phyloP scores from a whole-genome alignment of 1,140 invertebrate species.

The Camponotus floridanus region DNA sequence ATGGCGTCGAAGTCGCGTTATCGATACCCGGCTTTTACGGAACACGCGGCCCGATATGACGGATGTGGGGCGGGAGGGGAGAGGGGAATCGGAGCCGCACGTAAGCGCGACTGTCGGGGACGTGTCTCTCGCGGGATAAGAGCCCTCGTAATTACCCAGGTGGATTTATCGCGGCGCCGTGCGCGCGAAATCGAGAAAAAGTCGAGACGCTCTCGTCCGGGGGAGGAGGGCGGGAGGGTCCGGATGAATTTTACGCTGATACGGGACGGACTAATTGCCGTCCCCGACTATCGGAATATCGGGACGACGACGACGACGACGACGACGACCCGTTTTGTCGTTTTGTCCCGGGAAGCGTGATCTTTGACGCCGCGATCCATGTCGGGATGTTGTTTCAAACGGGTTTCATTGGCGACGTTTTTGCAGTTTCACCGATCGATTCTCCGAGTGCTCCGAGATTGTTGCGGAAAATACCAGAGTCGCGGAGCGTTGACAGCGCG shows the following conservation, averaged over 20 bases:
- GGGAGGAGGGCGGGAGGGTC: background rate
- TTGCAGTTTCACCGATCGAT: slow-evolving; percentile 17
- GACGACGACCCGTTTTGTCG: no score
- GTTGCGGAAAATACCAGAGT: slow-evolving; percentile 11
- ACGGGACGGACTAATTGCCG: slow-evolving; percentile 3
- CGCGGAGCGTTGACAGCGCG: background rate
- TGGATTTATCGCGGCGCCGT: slow-evolving; percentile 34
- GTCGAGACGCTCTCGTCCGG: background rate
- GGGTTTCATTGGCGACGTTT: slow-evolving; percentile 21
- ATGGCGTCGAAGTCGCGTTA: slow-evolving; percentile 58
- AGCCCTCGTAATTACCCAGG: slow-evolving; percentile 34
- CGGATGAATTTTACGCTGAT: background rate
- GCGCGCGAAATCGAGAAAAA: slow-evolving; percentile 25
- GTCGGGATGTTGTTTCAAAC: background rate
- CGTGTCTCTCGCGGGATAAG: slow-evolving; percentile 26
- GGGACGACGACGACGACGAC: background rate
- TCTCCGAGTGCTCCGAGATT: slow-evolving; percentile 1
- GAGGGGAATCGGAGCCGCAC: slow-evolving; percentile 25
- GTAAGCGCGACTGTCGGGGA: slow-evolving; percentile 7
- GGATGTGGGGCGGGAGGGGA: no score
- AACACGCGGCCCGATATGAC: background rate
- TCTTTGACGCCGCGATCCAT: background rate
- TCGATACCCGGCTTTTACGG: slow-evolving; percentile 53
- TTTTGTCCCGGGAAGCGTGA: background rate
- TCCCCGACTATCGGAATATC: background rate